Base-by-base conservation (phyloP, 2,888 invertebrate genomes). In the Perizoma flavofasciatum region DNA sequence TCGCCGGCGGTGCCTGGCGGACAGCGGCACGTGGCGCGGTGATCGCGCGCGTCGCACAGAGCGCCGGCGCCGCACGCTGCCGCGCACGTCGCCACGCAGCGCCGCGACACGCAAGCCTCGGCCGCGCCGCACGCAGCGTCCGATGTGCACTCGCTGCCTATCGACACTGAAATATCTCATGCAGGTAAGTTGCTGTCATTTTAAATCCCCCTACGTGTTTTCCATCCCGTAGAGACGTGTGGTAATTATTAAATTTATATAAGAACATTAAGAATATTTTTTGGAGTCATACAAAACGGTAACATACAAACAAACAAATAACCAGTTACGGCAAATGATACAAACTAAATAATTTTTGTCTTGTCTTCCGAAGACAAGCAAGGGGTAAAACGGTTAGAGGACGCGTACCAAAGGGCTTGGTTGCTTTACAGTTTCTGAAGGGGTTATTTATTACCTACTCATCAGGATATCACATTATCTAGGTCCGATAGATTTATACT, bases 1-100 rank as follows among this genome's bases (percentile, higher is more conserved):
- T 98, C 96, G 63, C 98, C 98, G 53, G 96, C 97, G 90, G 96
- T 97, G 66, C 96, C 96, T 50, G 95, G 94, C 11, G 96, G 96
- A 81, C 98, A 98, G 75, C 94, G 94, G 83, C 98, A 98, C 22
- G 95, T 94, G 5, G 97, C 97, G 68, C 97, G 95, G 79, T 97
- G 97, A 70, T 95, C 93, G 47, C 93, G 92, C 0, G 96, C 95
- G 11, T 95, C 93, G 75, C 98, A 98, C 67, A 96, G 94, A 0
- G 98, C 97, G 65, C 96, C 95, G 7, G 94, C 88, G 50, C 97
- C 97, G 78, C 98, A 98, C 3, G 96, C 96, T 74, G 96, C 94
- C 22, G 95, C 94, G 80, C 98, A 98, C 0, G 97, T 97, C 75
- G 97, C 94, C 78, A 96, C 95, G 77, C 98, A 98, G 47, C 94